Base-by-base conservation (phyloP, 2,797 vertebrate genomes). In the Galagoides demidoff region DNA sequence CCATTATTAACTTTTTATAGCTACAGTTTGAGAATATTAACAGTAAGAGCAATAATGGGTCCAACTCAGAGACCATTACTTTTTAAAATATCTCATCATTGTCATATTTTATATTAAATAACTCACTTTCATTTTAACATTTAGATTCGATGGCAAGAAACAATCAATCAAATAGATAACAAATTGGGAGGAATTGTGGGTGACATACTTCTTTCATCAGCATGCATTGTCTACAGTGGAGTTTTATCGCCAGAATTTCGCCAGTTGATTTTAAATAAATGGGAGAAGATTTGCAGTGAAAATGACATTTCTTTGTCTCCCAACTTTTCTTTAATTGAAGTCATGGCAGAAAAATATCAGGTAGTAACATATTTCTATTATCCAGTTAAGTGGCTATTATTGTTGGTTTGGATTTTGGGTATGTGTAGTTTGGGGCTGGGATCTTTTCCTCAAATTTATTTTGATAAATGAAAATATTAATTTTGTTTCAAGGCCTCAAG, bases 81-180 rank as follows among this genome's bases (percentile, higher is more conserved):
- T 74, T 78, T 76, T 37, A 31, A 70, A 93, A 71, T 52, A 20
- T 66, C 66, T 82, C 37, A 34, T 3, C 27, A 70, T 45, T 55
- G 45, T 39, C 49, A 43, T 63, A 25, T 77, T 66, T 81, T 84
- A 57, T 92, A 23, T 61, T 10, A 49, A 70, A 57, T 73, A 95
- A 88, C n/a, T 70, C 22, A 34, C 57, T 84, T 89, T 83, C 71
- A 3, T 90, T 71, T 96, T 87, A 55, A 70, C 14, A 25, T 95
- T 90, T 95, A 98, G 98, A 95, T 31, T 43, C 98, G 96, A 76
- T 98, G 98, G 98, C 97, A 98, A 84, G 97, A 98, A 89, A 95
- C 82, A 1, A 77, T 97, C n/a, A 31, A 90, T 9, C 92, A 95
- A 61, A 89, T 86, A n/a, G 84, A 96, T 39, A 66, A 57, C n/a